Evolutionary conservation across 1,140 invertebrate species (phyloP).

Genomic region (Saccostrea cuccullata): DNA sequence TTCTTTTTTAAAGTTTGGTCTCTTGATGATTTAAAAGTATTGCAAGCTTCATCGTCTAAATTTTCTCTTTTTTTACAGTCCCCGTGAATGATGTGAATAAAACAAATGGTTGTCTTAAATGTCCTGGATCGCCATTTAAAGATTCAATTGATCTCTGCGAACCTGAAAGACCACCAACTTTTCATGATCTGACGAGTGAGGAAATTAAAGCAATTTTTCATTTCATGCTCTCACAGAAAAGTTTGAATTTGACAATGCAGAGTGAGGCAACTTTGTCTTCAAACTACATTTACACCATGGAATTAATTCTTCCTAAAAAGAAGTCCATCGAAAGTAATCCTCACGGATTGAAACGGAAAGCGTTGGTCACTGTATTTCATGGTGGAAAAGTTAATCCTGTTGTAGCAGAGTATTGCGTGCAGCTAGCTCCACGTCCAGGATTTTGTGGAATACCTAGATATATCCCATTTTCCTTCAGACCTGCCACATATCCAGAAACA

Average conservation of each 20-base stretch:
- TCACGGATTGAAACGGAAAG: not conserved
- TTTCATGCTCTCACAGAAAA: not conserved
- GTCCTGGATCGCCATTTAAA: no score
- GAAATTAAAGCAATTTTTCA: not conserved
- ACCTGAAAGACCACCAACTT: not conserved
- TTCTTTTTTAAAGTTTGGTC: no score
- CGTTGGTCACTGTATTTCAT: not conserved
- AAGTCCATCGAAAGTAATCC: not conserved
- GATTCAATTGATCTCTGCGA: not conserved
- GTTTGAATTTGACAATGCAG: not conserved
- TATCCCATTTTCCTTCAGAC: not conserved
- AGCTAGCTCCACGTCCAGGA: not conserved
- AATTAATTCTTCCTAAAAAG: not conserved
- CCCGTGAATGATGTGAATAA: no score
- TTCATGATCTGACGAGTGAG: not conserved
- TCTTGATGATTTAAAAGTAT: no score
- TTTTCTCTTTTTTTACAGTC: no score
- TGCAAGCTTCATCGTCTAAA: no score
- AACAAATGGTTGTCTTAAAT: no score
- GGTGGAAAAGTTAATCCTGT: not conserved
- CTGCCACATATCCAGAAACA: not conserved
- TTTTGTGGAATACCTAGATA: not conserved
- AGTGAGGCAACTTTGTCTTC: not conserved
- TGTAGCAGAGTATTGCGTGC: not conserved
- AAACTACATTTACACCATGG: not conserved